Base-by-base conservation (phyloP, 2,888 invertebrate genomes). In the Andrena bucephala region DNA sequence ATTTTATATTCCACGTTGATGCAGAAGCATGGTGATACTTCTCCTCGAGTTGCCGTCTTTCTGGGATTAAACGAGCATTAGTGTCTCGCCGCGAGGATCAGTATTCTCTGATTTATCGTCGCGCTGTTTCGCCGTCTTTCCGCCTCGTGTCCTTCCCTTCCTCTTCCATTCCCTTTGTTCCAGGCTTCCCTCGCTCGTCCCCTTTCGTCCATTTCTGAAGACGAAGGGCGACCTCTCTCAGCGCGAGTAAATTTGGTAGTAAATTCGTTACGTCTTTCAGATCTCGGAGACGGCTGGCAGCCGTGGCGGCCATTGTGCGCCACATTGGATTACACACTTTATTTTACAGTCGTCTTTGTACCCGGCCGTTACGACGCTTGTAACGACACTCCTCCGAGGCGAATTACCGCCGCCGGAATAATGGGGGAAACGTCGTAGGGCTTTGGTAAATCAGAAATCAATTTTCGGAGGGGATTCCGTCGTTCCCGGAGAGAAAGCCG, bases 41-140 rank as follows among this genome's bases (percentile, higher is more conserved):
- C 69, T 16, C 16, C n/a, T 52, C 50, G 36, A 74, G 70, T 69
- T 76, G 65, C 50, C 77, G 57, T 50, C 77, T 80, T 65, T 29
- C 54, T 36, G 54, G 81, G 84, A 87, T 88, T 88, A 88, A 83
- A 79, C 63, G 60, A 33, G 84, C 59, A 87, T 88, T 85, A 87
- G 87, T 70, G 77, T 73, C 86, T 63, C 59, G 62, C 75, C 72
- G 74, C 36, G 63, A 67, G 78, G 60, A 71, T 74, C 79, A 77
- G 54, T 75, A 82, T 88, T 83, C 82, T 74, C 69, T 80, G 76
- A 88, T 88, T 88, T 88, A 88, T 83, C 83, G 74, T 31, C 70
- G 33, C 27, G 59, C 59, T 65, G 48, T 52, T 65, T 59, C 60
- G 24, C 24, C 42, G 29, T 81, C 27, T 57, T 2, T 31, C 13